Percentiles rank a stretch among this genome's conserved stretches.
Evolutionary conservation across 2,113 vertebrate genomes (phyloP).

Genomic region (Passer domesticus): DNA sequence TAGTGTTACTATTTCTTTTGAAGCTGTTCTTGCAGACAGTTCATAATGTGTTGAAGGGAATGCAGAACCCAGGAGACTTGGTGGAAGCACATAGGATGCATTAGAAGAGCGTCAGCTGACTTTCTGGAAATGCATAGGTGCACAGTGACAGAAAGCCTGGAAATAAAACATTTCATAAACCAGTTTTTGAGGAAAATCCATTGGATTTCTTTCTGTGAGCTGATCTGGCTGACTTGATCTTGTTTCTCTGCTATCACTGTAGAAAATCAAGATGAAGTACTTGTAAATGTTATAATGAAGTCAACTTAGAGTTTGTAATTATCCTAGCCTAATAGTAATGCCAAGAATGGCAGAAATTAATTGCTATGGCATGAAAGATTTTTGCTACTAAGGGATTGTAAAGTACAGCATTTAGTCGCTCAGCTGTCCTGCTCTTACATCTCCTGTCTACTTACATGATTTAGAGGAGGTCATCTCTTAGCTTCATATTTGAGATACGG

Average conservation of each 20-base stretch:
- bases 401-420: not conserved
- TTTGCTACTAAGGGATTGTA: not conserved
- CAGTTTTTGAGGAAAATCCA: not conserved
- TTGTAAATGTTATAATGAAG: not conserved
- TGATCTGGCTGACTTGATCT: not conserved
- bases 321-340: not conserved
- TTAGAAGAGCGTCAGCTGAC: fast-evolving
- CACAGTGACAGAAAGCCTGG: not conserved
- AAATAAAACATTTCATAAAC: not conserved
- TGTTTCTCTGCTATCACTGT: not conserved
- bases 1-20: not conserved
- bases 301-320: not conserved
- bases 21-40: not conserved
- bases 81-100: not conserved
- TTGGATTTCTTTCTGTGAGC: not conserved
- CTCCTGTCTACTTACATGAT: not conserved
- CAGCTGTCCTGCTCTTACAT: not conserved
- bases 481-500: not conserved
- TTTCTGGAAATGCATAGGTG: not conserved
- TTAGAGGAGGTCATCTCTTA: not conserved
- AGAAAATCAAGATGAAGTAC: not conserved
- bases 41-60: not conserved
- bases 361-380: not conserved
- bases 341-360: not conserved
- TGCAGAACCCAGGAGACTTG: not conserved